phyloP scores from a whole-genome alignment of 1,140 invertebrate genomes.

The Cotesia typhae region DNA sequence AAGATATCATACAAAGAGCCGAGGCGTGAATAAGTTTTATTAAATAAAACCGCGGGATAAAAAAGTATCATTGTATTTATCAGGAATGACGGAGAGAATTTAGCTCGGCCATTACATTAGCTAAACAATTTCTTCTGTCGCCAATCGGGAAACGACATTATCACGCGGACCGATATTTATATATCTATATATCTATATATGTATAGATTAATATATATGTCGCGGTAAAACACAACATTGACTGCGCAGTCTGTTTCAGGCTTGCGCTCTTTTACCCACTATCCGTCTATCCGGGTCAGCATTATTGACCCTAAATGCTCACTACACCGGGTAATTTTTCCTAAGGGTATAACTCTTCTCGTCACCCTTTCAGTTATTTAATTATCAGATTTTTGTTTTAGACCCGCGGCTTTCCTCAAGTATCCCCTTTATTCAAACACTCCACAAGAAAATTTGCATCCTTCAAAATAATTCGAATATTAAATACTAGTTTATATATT shows the following conservation, averaged over 20 bases:
- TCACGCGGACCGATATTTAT: conserved; percentile 6
- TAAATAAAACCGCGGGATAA: too few species aligned
- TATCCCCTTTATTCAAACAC: too few species aligned
- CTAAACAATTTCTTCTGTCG: neutral
- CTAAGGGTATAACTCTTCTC: neutral
- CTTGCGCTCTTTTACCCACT: conserved; percentile 24
- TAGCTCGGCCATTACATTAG: conserved; percentile 6
- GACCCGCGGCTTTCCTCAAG: too few species aligned
- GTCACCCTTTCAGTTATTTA: neutral
- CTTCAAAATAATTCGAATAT: too few species aligned
- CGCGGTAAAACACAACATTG: neutral
- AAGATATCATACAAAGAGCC: too few species aligned
- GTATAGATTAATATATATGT: neutral
- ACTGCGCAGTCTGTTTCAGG: conserved; percentile 6
- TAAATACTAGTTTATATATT: too few species aligned
- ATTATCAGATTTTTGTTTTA: neutral
- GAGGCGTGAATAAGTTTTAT: too few species aligned
- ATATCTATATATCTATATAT: neutral
- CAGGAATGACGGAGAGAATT: too few species aligned
- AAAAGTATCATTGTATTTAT: too few species aligned
- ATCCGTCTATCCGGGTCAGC: conserved; percentile 19
- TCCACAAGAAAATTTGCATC: too few species aligned
- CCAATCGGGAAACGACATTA: conserved; percentile 21
- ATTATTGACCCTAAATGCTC: conserved; percentile 31
- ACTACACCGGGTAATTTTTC: conserved; percentile 7